Evolutionary conservation across 2,113 vertebrate genomes (phyloP), one percentile per base, ranked within the genome.

Genomic region (Psettodes erumei): DNA sequence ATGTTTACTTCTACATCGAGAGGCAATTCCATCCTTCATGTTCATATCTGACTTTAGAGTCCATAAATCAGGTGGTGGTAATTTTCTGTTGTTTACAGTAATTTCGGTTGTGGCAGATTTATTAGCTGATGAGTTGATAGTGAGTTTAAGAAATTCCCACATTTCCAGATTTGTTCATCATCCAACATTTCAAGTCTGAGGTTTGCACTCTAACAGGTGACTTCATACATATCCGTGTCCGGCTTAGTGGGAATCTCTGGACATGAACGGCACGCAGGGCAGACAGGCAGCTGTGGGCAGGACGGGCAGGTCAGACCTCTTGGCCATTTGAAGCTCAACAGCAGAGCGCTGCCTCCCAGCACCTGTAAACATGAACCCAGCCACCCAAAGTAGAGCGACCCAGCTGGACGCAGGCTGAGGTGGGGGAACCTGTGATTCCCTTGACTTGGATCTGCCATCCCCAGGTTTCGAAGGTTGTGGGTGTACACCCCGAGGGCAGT

Each of bases 321-420:
- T 1, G 92, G 89, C 1, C 75, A 71, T 40, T 93, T 93, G 71
- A 94, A 93, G 69, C 93, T 92, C 42, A 93, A 85, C 70, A 92
- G 55, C 43, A 95, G 71, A 1, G 91, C 91, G 0, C 75, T 23
- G 1, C 94, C 94, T 7, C 94, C 94, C 48, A 95, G 56, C 63
- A 95, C 81, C 79, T 95, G 93, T 11, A 94, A 78, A 68, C 93
- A 93, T 0, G 92, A 93, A 15, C 94, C 94, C 63, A 94, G 77
- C 94, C 93, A 95, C 0, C 93, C 94, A 9, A 94, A 95, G 69
- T 95, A 95, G 9, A 95, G 91, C 0, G 94, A 95, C 3, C 93
- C 93, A 0, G 91, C 93, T 0, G 92, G 78, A 7, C 37, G 90
- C 65, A 93, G 78, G 35, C 70, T 88, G 27, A 94, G 86, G 16